phyloP scores from a whole-genome alignment of 2,113 vertebrate genomes.

The Hipposideros armiger region DNA sequence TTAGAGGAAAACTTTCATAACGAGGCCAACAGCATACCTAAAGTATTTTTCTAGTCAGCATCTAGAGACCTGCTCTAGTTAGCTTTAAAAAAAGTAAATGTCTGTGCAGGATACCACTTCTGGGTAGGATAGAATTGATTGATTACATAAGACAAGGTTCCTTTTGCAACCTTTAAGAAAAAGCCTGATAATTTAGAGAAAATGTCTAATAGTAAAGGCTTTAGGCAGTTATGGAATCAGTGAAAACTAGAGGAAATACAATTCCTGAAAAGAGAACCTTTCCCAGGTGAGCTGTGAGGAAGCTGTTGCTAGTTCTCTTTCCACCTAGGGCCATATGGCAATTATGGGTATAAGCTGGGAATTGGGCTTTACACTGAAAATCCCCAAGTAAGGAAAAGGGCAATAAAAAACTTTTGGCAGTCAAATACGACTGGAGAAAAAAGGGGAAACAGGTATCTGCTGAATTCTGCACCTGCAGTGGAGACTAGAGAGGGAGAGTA shows the following conservation, averaged over 20 bases:
- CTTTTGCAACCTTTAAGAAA: not conserved
- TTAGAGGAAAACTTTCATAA: conserved; percentile 34
- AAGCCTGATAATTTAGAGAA: not conserved
- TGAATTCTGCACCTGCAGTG: not conserved
- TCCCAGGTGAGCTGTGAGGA: not conserved
- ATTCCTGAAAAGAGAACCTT: not conserved
- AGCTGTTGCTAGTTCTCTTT: not conserved
- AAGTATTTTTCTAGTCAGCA: not conserved
- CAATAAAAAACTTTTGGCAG: not conserved
- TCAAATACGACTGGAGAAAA: not conserved
- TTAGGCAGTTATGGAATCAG: not conserved
- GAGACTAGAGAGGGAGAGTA: not conserved
- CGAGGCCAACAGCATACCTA: not conserved
- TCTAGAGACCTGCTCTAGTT: not conserved
- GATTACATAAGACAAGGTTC: not conserved
- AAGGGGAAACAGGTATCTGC: not conserved
- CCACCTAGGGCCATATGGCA: not conserved
- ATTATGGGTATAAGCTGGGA: not conserved
- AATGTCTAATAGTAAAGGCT: not conserved
- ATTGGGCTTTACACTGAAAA: not conserved
- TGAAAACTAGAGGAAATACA: not conserved
- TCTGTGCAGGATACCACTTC: not conserved
- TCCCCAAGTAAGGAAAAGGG: accelerated
- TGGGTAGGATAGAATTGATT: not conserved
- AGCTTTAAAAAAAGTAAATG: not conserved